These are phyloP conservation scores for Pachyramphus minor DNA, from an alignment of 2,113 vertebrate species.

Conservation along the genomic window DNA sequence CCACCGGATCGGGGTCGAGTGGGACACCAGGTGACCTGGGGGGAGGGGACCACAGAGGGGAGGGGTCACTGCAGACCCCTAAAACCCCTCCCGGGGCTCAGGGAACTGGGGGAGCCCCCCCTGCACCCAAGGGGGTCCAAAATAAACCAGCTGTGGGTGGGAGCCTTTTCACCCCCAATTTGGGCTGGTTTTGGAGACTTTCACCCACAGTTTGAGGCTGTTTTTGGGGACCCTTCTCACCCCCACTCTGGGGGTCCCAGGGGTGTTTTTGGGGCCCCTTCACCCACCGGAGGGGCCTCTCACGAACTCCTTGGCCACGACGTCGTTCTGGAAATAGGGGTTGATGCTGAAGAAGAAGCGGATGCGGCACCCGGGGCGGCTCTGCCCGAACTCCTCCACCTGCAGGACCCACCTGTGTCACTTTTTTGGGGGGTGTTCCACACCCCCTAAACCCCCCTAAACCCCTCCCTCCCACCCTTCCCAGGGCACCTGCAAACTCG, in stretches of 20 bases:
- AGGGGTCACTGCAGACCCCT: background rate
- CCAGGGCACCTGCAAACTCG: background rate
- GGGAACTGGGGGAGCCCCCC: background rate
- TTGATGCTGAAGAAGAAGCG: background rate
- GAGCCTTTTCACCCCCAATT: too few relatives aligned
- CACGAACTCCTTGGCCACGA: background rate
- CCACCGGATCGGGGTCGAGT: background rate
- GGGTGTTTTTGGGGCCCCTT: too few relatives aligned
- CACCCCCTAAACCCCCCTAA: too few relatives aligned
- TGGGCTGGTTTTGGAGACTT: too few relatives aligned
- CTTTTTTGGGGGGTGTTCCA: accelerated
- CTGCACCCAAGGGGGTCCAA: background rate
- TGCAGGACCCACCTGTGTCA: background rate
- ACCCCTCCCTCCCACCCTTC: too few relatives aligned
- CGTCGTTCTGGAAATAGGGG: background rate
- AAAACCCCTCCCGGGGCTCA: background rate
- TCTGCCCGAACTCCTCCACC: background rate
- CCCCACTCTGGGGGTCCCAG: too few relatives aligned
- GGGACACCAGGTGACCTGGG: background rate
- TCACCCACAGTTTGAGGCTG: too few relatives aligned
- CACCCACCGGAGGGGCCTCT: background rate
- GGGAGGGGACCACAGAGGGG: accelerated
- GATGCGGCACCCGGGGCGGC: background rate
- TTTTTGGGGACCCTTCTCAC: too few relatives aligned
- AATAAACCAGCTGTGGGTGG: too few relatives aligned